phyloP scores from a whole-genome alignment of 2,888 invertebrate genomes.

The Drosophila maculinotata region DNA sequence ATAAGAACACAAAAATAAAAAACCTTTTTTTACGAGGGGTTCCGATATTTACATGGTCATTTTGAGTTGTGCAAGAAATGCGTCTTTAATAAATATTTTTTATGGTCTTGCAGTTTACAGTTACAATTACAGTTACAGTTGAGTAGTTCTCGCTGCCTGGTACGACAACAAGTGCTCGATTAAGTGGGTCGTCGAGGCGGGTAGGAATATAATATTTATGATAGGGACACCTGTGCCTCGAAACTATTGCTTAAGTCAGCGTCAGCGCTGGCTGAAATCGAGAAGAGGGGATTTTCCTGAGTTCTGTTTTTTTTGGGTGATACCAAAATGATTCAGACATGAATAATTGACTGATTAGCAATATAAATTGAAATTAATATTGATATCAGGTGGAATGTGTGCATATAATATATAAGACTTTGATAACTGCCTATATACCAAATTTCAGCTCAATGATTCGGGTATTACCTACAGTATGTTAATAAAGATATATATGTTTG shows the following conservation, averaged over 20 bases:
- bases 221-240: conserved; percentile 1
- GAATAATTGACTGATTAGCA: conserved; percentile 6
- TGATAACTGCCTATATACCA: neutral
- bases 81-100: conserved; percentile 65
- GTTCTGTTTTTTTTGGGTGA: conserved; percentile 4
- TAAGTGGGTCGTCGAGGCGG: conserved; percentile 17
- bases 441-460: neutral
- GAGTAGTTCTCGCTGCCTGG: conserved; percentile 3
- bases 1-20: conserved; percentile 30
- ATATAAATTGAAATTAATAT: neutral
- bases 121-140: conserved; percentile 25
- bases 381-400: neutral
- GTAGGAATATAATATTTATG: conserved; percentile 16
- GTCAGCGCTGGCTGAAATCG: neutral
- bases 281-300: neutral
- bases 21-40: neutral
- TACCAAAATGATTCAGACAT: neutral
- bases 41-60: conserved; percentile 38
- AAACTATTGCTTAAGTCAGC: neutral
- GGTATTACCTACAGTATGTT: too few relatives aligned
- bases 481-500: too few relatives aligned
- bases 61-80: conserved; percentile 66
- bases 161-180: conserved; percentile 14
- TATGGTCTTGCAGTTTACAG: conserved; percentile 22
- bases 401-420: neutral